Evolutionary conservation across 2,888 invertebrate species (phyloP).

Genomic region (Phymatocera aterrima): DNA sequence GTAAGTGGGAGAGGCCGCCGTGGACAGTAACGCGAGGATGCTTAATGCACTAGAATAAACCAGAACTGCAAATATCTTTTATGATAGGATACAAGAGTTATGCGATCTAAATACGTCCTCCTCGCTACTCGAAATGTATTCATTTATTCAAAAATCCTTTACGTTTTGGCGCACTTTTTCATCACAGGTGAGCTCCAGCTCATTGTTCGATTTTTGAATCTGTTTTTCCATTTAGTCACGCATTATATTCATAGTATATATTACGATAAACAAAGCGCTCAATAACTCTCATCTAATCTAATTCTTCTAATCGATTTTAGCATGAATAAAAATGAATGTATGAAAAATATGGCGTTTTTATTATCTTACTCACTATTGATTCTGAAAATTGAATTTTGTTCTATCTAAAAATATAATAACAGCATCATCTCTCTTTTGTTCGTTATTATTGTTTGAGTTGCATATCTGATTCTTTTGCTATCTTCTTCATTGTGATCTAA

Average conservation of each 20-base stretch:
- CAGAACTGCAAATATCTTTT: neutral
- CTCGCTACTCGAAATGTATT: slow-evolving; percentile 1
- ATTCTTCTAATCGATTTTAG: too few species aligned
- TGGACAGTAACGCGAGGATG: neutral
- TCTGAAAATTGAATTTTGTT: too few species aligned
- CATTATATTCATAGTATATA: too few species aligned
- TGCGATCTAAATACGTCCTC: slow-evolving; percentile 18
- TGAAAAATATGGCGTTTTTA: too few species aligned
- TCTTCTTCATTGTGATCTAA: too few species aligned
- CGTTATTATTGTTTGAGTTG: too few species aligned
- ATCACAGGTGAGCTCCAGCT: slow-evolving; percentile 11
- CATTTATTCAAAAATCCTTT: slow-evolving; percentile 16
- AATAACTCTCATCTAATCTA: too few species aligned
- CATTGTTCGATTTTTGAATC: neutral
- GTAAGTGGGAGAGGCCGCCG: slow-evolving; percentile 24
- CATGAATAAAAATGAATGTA: too few species aligned
- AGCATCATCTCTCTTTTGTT: too few species aligned
- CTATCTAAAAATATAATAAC: too few species aligned
- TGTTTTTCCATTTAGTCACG: neutral
- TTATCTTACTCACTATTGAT: too few species aligned
- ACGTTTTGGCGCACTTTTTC: slow-evolving; percentile 16
- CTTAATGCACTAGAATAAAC: neutral
- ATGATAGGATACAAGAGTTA: slow-evolving; percentile 1
- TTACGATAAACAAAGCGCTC: neutral
- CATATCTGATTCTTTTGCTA: too few species aligned